phyloP scores from a whole-genome alignment of 2,888 invertebrate species.

The Drosophila pegasa region DNA sequence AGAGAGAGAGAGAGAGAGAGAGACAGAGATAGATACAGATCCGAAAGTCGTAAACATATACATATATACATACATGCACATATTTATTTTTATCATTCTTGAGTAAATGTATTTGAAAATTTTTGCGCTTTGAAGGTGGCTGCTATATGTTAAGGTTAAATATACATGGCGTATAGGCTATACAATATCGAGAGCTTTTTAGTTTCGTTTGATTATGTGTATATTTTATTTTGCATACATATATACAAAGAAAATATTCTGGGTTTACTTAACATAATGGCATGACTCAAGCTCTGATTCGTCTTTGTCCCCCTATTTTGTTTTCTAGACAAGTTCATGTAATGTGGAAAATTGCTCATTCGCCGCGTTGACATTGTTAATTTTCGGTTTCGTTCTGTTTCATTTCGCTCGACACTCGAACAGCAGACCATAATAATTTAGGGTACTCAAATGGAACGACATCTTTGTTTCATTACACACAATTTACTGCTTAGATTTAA shows the following conservation, averaged over 20 bases:
- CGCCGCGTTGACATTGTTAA: slow-evolving; percentile 64
- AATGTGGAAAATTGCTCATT: slow-evolving; percentile 60
- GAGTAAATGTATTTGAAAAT: slow-evolving; percentile 66
- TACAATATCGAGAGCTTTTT: slow-evolving; percentile 57
- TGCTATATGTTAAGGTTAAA: slow-evolving; percentile 80
- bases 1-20: background rate
- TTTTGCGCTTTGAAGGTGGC: slow-evolving; percentile 71
- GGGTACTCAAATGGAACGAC: slow-evolving; percentile 15
- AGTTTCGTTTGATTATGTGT: slow-evolving; percentile 48
- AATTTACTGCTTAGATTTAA: slow-evolving; percentile 31
- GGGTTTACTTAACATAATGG: slow-evolving; percentile 24
- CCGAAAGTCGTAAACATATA: slow-evolving; percentile 13
- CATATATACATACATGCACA: slow-evolving; percentile 32
- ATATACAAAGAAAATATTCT: background rate
- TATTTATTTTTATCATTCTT: slow-evolving; percentile 78
- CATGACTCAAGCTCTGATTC: slow-evolving; percentile 63
- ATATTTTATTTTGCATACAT: slow-evolving; percentile 19
- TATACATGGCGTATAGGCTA: slow-evolving; percentile 56
- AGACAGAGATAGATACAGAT: slow-evolving; percentile 16
- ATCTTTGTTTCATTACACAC: slow-evolving; percentile 25
- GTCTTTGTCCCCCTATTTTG: background rate
- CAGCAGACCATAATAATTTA: slow-evolving; percentile 19
- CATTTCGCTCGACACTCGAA: slow-evolving; percentile 56
- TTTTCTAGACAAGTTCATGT: slow-evolving; percentile 16
- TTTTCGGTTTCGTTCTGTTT: slow-evolving; percentile 41